Percentiles rank a stretch among this genome's conserved stretches.
Evolutionary conservation across 2,797 vertebrate species (phyloP).

Genomic region (Poeciliopsis infans): DNA sequence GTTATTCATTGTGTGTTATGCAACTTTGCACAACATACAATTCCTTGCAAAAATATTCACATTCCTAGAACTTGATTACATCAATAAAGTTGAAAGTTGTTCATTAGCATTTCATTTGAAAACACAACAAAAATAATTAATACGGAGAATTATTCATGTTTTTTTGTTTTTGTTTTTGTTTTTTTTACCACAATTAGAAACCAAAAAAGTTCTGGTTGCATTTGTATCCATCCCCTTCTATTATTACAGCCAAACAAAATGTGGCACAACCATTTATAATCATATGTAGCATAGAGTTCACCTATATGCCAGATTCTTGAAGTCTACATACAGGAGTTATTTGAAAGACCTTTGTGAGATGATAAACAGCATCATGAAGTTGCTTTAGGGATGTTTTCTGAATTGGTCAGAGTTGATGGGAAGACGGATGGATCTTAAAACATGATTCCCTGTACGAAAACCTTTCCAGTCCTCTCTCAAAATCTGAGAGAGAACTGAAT

Average conservation of each 20-base stretch:
- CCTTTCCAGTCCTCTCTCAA: background rate
- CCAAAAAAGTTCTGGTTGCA: background rate
- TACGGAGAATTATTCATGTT: background rate
- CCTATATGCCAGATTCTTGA: background rate
- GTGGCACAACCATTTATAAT: background rate
- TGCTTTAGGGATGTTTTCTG: background rate
- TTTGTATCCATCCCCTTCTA: background rate
- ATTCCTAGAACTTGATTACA: background rate
- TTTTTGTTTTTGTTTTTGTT: too few relatives aligned
- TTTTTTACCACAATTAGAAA: background rate
- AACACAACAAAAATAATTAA: background rate
- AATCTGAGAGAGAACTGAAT: background rate
- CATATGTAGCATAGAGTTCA: background rate
- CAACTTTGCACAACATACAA: background rate
- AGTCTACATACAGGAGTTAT: background rate
- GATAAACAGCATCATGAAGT: background rate
- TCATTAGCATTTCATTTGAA: background rate
- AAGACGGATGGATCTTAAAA: background rate
- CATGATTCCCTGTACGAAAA: background rate
- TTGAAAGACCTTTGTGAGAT: background rate
- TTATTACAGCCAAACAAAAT: background rate
- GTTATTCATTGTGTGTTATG: background rate
- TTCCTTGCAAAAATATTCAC: background rate
- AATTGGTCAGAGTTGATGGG: background rate
- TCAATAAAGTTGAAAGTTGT: background rate